These are phyloP conservation scores for Antennarius maculatus DNA, from an alignment of 2,797 vertebrate species.

Conservation along the genomic window DNA sequence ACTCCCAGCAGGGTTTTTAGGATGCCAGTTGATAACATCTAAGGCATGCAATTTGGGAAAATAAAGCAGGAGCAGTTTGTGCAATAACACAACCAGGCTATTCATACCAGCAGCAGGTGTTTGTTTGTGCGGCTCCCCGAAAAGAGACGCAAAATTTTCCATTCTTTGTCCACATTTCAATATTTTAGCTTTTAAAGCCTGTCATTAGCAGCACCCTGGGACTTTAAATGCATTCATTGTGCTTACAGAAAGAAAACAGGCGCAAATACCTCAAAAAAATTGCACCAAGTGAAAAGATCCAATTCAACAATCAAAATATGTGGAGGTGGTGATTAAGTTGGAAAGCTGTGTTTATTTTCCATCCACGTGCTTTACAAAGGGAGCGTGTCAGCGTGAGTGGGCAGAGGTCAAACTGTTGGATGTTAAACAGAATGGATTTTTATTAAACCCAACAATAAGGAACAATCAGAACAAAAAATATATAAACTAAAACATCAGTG, in stretches of 20 bases:
- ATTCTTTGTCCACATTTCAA: background rate
- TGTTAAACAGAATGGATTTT: background rate
- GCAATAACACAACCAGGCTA: background rate
- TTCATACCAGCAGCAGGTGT: constrained; percentile 14
- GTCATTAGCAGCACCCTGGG: constrained; percentile 4
- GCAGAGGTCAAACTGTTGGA: background rate
- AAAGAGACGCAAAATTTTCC: background rate
- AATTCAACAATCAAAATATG: background rate
- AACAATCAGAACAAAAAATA: background rate
- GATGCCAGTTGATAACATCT: too few species aligned
- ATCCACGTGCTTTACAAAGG: background rate
- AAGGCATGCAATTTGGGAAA: background rate
- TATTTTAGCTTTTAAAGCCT: background rate
- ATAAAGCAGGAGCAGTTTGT: background rate
- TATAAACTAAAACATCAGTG: background rate
- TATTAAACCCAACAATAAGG: background rate
- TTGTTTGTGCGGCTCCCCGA: constrained; percentile 5
- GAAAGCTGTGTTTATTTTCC: background rate
- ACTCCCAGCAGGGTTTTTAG: too few species aligned
- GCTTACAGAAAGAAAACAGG: background rate
- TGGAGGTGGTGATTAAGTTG: background rate
- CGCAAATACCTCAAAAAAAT: background rate
- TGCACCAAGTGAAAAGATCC: background rate
- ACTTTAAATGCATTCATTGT: background rate
- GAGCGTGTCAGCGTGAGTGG: background rate